Evolutionary conservation across 2,888 invertebrate genomes (phyloP).

Genomic region (Hirtodrosophila duncani): DNA sequence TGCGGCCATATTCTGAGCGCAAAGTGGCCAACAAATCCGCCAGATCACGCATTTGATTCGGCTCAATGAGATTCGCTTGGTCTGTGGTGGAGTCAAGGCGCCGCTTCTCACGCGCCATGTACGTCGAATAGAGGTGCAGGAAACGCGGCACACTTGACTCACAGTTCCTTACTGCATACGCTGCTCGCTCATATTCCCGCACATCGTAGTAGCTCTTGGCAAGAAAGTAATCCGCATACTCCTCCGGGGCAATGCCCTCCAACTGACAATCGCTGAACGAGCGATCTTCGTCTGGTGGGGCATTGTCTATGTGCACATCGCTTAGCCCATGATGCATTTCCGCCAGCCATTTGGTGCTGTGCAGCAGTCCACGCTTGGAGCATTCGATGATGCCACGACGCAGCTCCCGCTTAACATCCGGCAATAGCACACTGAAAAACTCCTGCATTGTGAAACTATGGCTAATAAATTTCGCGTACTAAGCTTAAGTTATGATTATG

Average conservation of each 20-base stretch:
- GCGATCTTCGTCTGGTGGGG: conserved; percentile 32
- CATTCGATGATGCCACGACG: conserved; percentile 85
- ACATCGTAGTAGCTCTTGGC: conserved; percentile 94
- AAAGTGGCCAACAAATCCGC: conserved; percentile 81
- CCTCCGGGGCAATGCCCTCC: conserved; percentile 78
- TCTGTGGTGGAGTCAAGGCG: conserved; percentile 90
- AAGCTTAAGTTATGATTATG: not conserved
- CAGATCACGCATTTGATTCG: conserved; percentile 78
- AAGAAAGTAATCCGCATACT: conserved; percentile 85
- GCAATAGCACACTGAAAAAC: conserved; percentile 79
- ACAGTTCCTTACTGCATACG: conserved; percentile 87
- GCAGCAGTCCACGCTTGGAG: conserved; percentile 86
- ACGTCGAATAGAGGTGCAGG: conserved; percentile 90
- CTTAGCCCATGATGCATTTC: conserved; percentile 89
- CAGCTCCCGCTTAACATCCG: conserved; percentile 83
- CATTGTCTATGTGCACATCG: conserved; percentile 80
- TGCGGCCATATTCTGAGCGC: conserved; percentile 80
- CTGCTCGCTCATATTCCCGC: conserved; percentile 92
- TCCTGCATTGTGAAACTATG: conserved; percentile 49
- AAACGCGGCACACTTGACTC: conserved; percentile 87
- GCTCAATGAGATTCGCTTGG: conserved; percentile 77
- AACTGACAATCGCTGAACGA: conserved; percentile 51
- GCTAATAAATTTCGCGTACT: not conserved
- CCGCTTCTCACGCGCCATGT: conserved; percentile 93
- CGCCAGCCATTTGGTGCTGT: conserved; percentile 92